Conservation (phyloP, 1,140 invertebrate species). For the Drosophila persimilis region DNA sequence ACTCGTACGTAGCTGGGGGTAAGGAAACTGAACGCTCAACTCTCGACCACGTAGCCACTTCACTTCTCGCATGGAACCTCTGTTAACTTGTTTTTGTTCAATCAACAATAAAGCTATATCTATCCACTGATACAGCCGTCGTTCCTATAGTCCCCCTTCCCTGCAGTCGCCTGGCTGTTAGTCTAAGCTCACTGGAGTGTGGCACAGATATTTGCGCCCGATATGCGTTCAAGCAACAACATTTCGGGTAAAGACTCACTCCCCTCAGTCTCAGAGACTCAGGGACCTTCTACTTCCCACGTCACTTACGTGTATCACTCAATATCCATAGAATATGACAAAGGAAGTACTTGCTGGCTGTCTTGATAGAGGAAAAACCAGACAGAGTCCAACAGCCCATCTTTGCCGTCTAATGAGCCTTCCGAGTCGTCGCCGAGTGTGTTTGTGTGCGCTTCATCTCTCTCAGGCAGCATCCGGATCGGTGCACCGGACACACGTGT, state of each 20-base stretch:
- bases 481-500: slow-evolving; percentile 60
- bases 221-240: slow-evolving; percentile 56
- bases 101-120: slow-evolving; percentile 70
- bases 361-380: slow-evolving; percentile 66
- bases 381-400: slow-evolving; percentile 13
- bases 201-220: slow-evolving; percentile 70
- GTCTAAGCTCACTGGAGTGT: slow-evolving; percentile 76
- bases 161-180: slow-evolving; percentile 49
- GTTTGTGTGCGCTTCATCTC: too few relatives aligned
- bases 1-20: slow-evolving; percentile 22
- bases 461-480: slow-evolving; percentile 50
- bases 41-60: slow-evolving; percentile 51
- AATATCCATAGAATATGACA: slow-evolving; percentile 47
- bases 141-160: slow-evolving; percentile 18
- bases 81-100: slow-evolving; percentile 72
- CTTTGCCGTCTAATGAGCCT: slow-evolving; percentile 63
- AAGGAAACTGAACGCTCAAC: slow-evolving; percentile 17
- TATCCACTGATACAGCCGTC: slow-evolving; percentile 27
- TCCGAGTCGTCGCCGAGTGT: slow-evolving; percentile 19
- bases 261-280: background rate
- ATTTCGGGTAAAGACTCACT: slow-evolving; percentile 45
- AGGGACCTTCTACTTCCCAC: background rate
- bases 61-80: slow-evolving; percentile 16
- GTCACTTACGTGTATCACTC: slow-evolving; percentile 62
- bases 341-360: slow-evolving; percentile 51